Conservation (phyloP, 2,113 vertebrate species). For the Phrynosoma platyrhinos region DNA sequence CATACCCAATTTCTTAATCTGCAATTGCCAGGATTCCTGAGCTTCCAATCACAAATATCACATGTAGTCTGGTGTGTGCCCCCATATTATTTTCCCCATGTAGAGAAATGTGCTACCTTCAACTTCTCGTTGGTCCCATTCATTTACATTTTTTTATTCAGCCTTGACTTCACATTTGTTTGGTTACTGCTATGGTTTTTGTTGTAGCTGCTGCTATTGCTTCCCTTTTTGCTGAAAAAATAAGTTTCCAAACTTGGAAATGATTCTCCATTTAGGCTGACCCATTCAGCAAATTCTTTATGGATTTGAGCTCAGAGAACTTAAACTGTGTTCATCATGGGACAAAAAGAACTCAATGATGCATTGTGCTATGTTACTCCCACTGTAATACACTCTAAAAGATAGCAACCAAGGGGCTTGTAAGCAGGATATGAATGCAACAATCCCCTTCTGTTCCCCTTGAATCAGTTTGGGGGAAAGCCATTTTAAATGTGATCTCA, state of each 20-base stretch:
- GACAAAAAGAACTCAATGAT: neutral
- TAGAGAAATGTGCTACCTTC: neutral
- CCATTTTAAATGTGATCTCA: neutral
- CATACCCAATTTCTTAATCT: neutral
- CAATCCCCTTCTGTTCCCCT: no score
- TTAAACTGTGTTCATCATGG: neutral
- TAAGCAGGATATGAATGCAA: no score
- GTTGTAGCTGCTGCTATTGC: neutral
- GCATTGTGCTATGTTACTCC: neutral
- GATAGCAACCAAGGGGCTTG: neutral
- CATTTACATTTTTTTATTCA: neutral
- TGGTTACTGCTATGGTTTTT: neutral
- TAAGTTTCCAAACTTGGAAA: neutral
- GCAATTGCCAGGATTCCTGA: neutral
- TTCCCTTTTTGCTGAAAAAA: neutral
- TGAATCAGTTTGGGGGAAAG: no score
- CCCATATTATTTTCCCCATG: neutral
- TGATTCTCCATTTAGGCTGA: neutral
- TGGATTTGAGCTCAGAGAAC: neutral
- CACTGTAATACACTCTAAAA: neutral
- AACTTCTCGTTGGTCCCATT: neutral
- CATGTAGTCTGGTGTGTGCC: neutral
- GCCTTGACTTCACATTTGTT: neutral
- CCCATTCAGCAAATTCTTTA: neutral
- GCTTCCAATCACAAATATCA: neutral